Evolutionary conservation across 2,797 vertebrate genomes (phyloP), one percentile per base, ranked within the genome.

Genomic region (Tinamus major): DNA sequence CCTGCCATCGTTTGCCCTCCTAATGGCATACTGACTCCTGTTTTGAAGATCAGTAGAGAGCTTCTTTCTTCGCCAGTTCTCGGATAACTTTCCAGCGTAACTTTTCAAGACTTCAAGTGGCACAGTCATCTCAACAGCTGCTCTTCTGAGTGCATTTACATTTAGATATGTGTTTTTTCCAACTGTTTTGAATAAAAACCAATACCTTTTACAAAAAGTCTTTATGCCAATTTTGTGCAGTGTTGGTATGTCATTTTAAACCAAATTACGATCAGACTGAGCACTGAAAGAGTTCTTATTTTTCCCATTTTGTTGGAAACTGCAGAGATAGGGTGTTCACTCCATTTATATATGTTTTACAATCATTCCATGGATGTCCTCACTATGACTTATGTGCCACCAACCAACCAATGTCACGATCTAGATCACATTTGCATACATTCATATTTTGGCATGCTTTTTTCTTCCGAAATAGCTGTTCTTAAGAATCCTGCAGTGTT

Each of bases 91-190:
- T 94, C 62, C 59, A 74, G 44, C 67, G 10, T 33, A 33, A 33
- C 63, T 37, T 55, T 93, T 63, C 89, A 76, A 78, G 67, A 76
- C 42, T 85, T 83, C 33, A 65, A 76, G 90, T 77, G 42, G 42
- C 55, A 79, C 42, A 83, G 27, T 62, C 65, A 41, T 83, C 81
- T 94, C 62, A 89, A 29, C 65, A 92, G 93, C 79, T 93, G 87
- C 67, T 85, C 56, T 35, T 91, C 65, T 56, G 53, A 79, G n/a
- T 55, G 26, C 19, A 49, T 33, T 85, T 92, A 62, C 76, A 65
- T 91, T 93, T 62, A 56, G 35, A 70, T 55, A 18, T 58, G 48
- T 93, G 91, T 87, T 95, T 95, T 95, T 96, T 87, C 77, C 91
- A 94, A 91, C 53, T 94, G 92, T 69, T 92, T 84, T 90, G 77